Conservation (phyloP, 2,113 vertebrate species). For the Mungos mungo region DNA sequence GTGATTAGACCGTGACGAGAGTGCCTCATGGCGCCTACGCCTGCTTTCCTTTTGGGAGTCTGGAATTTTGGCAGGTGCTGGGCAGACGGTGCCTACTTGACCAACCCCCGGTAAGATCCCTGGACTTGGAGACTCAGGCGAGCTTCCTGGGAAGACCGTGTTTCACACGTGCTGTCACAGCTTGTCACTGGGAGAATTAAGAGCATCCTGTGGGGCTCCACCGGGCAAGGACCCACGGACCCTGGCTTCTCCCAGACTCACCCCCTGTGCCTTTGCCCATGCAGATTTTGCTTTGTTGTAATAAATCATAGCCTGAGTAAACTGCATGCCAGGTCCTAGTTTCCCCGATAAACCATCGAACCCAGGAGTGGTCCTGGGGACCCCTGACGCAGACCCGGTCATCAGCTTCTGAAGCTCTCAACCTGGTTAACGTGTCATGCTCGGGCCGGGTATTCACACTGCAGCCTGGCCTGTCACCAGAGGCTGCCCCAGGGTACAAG, state of each 20-base stretch:
- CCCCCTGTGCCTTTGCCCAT: neutral
- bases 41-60: neutral
- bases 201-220: neutral
- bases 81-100: neutral
- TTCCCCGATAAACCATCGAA: neutral
- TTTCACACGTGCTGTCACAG: neutral
- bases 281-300: neutral
- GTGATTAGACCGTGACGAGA: neutral
- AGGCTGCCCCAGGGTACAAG: neutral
- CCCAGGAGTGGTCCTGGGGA: neutral
- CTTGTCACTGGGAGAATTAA: neutral
- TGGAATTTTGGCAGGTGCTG: neutral
- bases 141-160: neutral
- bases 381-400: neutral
- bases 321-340: neutral
- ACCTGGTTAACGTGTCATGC: neutral
- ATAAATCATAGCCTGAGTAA: neutral
- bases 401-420: neutral
- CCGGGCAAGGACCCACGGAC: neutral
- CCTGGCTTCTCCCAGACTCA: neutral
- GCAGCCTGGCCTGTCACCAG: neutral
- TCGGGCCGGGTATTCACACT: neutral
- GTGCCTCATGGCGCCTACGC: neutral
- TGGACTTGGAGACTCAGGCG: neutral
- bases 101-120: neutral